Evolutionary conservation across 2,113 vertebrate genomes (phyloP).

Genomic region (Lutjanus erythropterus): DNA sequence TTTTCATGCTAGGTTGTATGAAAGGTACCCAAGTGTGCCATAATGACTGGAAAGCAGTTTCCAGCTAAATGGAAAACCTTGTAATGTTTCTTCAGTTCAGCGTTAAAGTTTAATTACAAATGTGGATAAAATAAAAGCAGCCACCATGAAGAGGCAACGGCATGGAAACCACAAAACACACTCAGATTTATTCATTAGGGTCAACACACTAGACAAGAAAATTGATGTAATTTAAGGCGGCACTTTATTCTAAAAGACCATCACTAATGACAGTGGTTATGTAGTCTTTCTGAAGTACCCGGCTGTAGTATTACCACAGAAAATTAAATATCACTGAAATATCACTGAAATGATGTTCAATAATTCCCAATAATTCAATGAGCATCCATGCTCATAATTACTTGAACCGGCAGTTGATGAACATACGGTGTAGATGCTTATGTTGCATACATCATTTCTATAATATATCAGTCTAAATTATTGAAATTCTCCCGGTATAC

Average conservation of each 20-base stretch:
- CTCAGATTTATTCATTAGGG: slow-evolving; percentile 25
- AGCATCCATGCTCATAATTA: background rate
- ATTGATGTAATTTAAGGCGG: slow-evolving; percentile 41
- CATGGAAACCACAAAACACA: slow-evolving; percentile 27
- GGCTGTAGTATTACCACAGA: background rate
- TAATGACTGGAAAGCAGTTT: slow-evolving; percentile 51
- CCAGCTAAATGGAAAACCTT: slow-evolving; percentile 44
- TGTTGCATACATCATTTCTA: background rate
- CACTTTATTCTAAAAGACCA: slow-evolving; percentile 34
- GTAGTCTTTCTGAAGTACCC: slow-evolving; percentile 3
- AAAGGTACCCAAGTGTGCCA: slow-evolving; percentile 38
- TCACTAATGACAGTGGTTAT: slow-evolving; percentile 15
- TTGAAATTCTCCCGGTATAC: background rate
- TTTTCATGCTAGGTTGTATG: slow-evolving; percentile 34
- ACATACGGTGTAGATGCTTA: background rate
- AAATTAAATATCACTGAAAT: slow-evolving; percentile 27
- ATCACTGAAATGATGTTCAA: slow-evolving; percentile 3
- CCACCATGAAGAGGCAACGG: slow-evolving; percentile 34
- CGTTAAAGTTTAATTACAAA: slow-evolving; percentile 62
- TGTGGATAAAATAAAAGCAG: slow-evolving; percentile 56
- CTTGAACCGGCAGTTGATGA: background rate
- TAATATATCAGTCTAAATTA: no score
- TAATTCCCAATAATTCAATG: background rate
- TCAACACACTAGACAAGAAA: slow-evolving; percentile 40
- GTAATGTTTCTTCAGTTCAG: slow-evolving; percentile 44